A percentile compares a stretch with the other conserved stretches of the same genome.
phyloP scores from a whole-genome alignment of 2,888 invertebrate genomes.

The Parnassius apollo region DNA sequence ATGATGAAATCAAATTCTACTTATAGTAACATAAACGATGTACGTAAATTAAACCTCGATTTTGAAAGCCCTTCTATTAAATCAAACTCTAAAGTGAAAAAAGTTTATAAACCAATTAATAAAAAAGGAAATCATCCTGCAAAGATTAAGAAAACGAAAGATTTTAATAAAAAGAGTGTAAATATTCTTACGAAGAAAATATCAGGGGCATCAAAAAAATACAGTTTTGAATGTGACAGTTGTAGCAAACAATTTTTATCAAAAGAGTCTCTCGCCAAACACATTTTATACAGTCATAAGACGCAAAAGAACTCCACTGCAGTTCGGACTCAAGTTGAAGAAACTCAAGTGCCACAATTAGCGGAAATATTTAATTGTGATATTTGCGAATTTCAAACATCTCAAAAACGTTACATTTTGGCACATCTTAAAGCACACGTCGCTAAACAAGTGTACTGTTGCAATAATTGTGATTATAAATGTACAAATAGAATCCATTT shows the following conservation, averaged over 20 bases:
- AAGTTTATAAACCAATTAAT: not conserved
- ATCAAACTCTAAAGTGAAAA: not conserved
- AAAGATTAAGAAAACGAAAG: constrained; percentile 38
- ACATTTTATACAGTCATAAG: not conserved
- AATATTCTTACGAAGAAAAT: not conserved
- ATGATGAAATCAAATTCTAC: not conserved
- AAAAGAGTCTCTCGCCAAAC: not conserved
- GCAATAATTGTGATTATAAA: too few relatives aligned
- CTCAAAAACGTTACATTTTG: too few relatives aligned
- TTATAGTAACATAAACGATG: not conserved
- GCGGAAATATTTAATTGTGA: too few relatives aligned
- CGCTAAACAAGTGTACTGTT: too few relatives aligned
- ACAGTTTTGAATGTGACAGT: constrained; percentile 6
- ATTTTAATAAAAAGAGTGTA: not conserved
- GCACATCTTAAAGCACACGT: too few relatives aligned
- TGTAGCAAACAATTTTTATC: constrained; percentile 7
- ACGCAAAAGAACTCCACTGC: not conserved
- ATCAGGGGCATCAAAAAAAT: not conserved
- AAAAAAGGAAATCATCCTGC: constrained; percentile 21
- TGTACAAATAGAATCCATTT: too few relatives aligned
- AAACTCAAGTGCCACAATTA: too few relatives aligned
- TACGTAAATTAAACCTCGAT: not conserved
- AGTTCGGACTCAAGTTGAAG: too few relatives aligned
- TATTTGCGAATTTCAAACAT: too few relatives aligned
- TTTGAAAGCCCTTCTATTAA: not conserved